These are phyloP conservation scores for Hormiphora californensis DNA, from an alignment of 37 sponge, comb jelly and placozoan species.

Conservation along the genomic window DNA sequence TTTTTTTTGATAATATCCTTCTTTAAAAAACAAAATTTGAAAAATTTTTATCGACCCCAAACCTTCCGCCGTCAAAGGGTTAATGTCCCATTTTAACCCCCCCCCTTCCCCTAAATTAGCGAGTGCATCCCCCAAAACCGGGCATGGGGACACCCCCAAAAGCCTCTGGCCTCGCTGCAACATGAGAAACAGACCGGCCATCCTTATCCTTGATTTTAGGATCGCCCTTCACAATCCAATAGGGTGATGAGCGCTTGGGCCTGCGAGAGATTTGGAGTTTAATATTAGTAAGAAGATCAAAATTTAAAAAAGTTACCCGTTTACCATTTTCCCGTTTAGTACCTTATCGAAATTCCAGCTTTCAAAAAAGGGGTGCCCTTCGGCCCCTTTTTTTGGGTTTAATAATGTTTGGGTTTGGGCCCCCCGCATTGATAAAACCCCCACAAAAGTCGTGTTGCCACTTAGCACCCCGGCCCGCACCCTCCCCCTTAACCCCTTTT, in stretches of 20 bases:
- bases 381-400: conserved; percentile 42
- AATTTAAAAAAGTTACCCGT: neutral
- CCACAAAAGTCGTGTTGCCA: conserved; percentile 27
- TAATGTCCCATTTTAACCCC: no score
- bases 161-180: conserved; percentile 25
- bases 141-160: no score
- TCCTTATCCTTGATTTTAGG: conserved; percentile 44
- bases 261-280: neutral
- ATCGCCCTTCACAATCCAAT: conserved; percentile 44
- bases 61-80: no score
- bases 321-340: no score
- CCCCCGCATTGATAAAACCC: conserved; percentile 39
- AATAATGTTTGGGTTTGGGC: conserved; percentile 47
- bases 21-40: no score
- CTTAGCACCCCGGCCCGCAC: no score
- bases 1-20: no score
- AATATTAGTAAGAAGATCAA: neutral
- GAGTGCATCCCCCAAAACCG: conserved; percentile 32
- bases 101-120: no score
- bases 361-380: conserved; percentile 39
- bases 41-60: no score
- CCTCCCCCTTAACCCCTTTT: no score
- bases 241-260: conserved; percentile 26
- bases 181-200: conserved; percentile 46
- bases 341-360: no score